Conservation (phyloP, 2,888 invertebrate genomes). For the Dorcus parallelipipedus region DNA sequence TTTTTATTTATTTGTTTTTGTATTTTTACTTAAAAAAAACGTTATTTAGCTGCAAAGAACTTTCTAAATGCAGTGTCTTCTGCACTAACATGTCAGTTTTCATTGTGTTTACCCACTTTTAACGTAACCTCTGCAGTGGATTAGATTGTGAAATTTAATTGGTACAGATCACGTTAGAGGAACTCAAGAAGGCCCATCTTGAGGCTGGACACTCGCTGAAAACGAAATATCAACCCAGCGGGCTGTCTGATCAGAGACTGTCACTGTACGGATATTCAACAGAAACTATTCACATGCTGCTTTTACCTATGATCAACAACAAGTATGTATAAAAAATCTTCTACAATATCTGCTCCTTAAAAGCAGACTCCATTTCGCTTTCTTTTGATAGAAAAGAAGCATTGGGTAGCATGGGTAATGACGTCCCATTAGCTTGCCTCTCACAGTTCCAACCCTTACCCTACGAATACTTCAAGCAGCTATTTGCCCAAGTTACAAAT, state of each 20-base stretch:
- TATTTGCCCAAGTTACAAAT: slow-evolving; percentile 99
- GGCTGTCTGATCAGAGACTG: slow-evolving; percentile 76
- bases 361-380: not conserved
- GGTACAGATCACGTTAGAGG: slow-evolving; percentile 75
- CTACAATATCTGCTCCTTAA: not conserved
- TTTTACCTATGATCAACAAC: slow-evolving; percentile 94
- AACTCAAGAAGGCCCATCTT: slow-evolving; percentile 64
- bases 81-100: not conserved
- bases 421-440: slow-evolving; percentile 94
- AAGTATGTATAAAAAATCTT: slow-evolving; percentile 37
- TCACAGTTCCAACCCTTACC: slow-evolving; percentile 92
- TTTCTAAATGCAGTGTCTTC: not conserved
- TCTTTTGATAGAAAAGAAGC: slow-evolving; percentile 81
- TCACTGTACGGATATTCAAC: slow-evolving; percentile 91
- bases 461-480: slow-evolving; percentile 97
- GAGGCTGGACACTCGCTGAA: slow-evolving; percentile 41
- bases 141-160: not conserved
- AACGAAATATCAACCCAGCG: slow-evolving; percentile 52
- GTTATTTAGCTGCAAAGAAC: too few species aligned
- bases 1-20: not conserved
- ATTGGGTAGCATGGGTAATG: slow-evolving; percentile 99
- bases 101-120: not conserved
- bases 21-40: not conserved
- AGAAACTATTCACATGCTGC: slow-evolving; percentile 89
- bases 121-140: not conserved